A percentile compares a stretch with the other conserved stretches of the same genome.
Evolutionary conservation across 2,888 invertebrate genomes (phyloP).

Genomic region (Chalcosyrphus nemorum): DNA sequence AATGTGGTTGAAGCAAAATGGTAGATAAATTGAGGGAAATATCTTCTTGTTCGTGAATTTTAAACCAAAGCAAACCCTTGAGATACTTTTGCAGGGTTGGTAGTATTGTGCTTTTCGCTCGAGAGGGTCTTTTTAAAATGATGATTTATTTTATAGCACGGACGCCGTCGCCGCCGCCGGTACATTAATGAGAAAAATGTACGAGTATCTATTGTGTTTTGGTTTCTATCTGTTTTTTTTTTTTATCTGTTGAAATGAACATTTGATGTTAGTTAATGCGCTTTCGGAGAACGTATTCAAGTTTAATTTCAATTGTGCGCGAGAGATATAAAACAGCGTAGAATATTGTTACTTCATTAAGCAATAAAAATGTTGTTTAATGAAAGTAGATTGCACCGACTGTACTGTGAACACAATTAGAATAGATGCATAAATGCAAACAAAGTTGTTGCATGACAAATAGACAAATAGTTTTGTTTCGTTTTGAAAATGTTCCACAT

Average conservation of each 20-base stretch:
- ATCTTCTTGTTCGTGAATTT: slow-evolving; percentile 6
- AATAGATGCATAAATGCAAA: slow-evolving; percentile 21
- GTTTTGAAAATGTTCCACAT: slow-evolving; percentile 29
- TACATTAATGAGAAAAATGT: neutral
- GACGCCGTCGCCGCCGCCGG: no score
- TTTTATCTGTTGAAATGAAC: neutral
- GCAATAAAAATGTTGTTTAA: neutral
- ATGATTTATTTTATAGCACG: slow-evolving; percentile 35
- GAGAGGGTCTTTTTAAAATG: neutral
- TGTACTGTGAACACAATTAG: slow-evolving; percentile 1
- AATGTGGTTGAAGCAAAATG: neutral
- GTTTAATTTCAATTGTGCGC: neutral
- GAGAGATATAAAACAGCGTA: neutral
- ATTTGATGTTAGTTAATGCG: slow-evolving; percentile 3
- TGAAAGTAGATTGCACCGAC: neutral
- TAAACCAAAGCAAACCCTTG: neutral
- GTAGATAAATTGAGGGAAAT: neutral
- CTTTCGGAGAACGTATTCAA: neutral
- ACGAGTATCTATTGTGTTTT: slow-evolving; percentile 15
- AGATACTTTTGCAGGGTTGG: neutral
- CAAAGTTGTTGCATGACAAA: neutral
- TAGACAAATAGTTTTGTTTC: no score
- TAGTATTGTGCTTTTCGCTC: neutral
- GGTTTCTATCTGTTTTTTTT: no score
- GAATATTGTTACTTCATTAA: neutral